Base-by-base conservation (phyloP, 2,113 vertebrate genomes). In the Cygnus buccinator region DNA sequence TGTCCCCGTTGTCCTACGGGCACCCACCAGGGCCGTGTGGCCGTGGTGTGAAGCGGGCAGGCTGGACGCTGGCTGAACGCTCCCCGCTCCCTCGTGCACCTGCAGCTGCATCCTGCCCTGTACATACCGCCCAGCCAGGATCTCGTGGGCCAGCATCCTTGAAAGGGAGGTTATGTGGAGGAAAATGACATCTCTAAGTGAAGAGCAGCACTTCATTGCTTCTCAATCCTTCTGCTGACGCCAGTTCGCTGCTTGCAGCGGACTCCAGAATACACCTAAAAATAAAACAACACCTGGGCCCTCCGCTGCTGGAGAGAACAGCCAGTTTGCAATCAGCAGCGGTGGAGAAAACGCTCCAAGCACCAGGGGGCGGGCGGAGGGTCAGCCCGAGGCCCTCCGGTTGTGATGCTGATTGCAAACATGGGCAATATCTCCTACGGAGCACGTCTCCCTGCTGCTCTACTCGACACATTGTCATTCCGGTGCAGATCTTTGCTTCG, bases 211-310 rank as follows among this genome's bases (percentile, higher is more conserved):
- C 67, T 93, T 37, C 48, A 37, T 7, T 73, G 94, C 65, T 83
- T 90, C 54, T 68, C 81, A 95, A 3, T 84, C 84, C 57, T 82
- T 82, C 65, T 79, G 93, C 87, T 91, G 88, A 90, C 1, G 4
- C 87, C 77, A 58, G 74, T 87, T 48, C 43, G 41, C 57, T 79
- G 79, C 77, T 73, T 87, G 62, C 73, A 73, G 83, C 20, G 0
- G 43, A 63, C 31, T 89, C 94, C 84, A 39, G 95, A 91, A 82
- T 11, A 54, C 46, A 83, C 58, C 67, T 89, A 89, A 94, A 96
- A 95, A 94, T 84, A 95, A 95, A 89, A 43, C 31, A 90, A 37
- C 75, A 86, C 70, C n/a, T 90, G 79, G 70, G 79, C 74, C 35
- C 46, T 89, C 17, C 50, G 61, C 63, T 96, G 85, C 92, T 85